phyloP scores from a whole-genome alignment of 2,888 invertebrate genomes.

The Gastrophysa polygoni region DNA sequence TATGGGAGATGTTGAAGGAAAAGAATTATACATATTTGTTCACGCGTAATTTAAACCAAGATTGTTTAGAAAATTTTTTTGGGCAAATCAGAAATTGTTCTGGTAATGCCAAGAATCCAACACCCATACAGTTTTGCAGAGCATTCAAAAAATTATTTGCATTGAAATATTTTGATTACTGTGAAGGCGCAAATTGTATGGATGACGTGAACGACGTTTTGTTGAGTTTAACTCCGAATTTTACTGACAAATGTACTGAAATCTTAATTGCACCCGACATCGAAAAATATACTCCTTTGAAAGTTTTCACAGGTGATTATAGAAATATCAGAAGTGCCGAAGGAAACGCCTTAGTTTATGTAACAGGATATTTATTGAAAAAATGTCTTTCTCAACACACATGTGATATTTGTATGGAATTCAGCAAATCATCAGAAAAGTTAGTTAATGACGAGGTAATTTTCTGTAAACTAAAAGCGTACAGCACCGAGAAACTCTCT shows the following conservation, averaged over 20 bases:
- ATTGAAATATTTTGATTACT: constrained; percentile 23
- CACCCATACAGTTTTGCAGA: constrained; percentile 29
- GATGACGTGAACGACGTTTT: constrained; percentile 30
- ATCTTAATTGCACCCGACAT: background rate
- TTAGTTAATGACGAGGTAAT: background rate
- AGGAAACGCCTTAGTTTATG: constrained; percentile 11
- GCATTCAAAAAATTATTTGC: constrained; percentile 35
- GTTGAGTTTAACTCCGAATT: constrained; percentile 22
- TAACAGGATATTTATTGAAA: constrained; percentile 14
- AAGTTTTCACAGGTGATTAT: background rate
- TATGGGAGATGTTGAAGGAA: constrained; percentile 20
- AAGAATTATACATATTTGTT: constrained; percentile 22
- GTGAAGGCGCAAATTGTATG: constrained; percentile 25
- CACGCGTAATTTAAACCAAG: constrained; percentile 34
- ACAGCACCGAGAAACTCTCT: background rate
- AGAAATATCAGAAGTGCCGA: background rate
- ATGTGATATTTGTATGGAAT: background rate
- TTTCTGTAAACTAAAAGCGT: background rate
- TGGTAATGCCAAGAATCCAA: constrained; percentile 31
- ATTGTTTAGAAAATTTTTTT: constrained; percentile 34
- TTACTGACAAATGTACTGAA: background rate
- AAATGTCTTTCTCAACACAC: constrained; percentile 8
- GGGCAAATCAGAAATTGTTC: constrained; percentile 29
- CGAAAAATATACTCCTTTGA: background rate
- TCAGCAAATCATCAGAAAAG: background rate